These are phyloP conservation scores for Falco novaeseelandiae DNA, from an alignment of 2,797 vertebrate species.

Conservation along the genomic window DNA sequence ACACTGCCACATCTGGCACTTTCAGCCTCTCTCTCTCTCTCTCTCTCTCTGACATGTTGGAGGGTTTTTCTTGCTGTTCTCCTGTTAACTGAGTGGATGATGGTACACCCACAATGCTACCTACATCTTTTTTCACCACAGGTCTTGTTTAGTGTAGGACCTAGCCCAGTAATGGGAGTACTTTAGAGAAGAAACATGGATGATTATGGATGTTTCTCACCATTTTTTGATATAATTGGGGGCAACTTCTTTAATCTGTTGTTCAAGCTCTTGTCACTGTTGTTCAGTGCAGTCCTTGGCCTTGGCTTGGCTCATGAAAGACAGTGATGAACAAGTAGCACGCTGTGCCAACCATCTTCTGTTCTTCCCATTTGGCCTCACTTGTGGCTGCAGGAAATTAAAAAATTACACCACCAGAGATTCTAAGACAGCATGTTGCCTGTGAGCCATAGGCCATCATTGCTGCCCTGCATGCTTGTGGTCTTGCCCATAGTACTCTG, in stretches of 20 bases:
- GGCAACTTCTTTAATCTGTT: not conserved
- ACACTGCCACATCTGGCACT: not conserved
- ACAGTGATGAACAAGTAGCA: not conserved
- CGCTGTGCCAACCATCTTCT: not conserved
- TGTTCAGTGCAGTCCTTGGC: not conserved
- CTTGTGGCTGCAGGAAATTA: not conserved
- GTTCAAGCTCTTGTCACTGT: not conserved
- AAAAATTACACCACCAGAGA: not conserved
- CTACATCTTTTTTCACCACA: not conserved
- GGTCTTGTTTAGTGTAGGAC: not conserved
- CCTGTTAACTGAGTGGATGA: not conserved
- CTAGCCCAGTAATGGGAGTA: not conserved
- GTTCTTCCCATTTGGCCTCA: not conserved
- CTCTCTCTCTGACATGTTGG: not conserved
- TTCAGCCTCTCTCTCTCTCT: not conserved
- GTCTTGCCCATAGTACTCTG: not conserved
- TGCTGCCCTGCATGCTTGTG: not conserved
- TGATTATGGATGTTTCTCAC: not conserved
- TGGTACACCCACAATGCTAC: not conserved
- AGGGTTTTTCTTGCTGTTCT: not conserved
- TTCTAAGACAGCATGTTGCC: not conserved
- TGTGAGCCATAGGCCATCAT: not conserved
- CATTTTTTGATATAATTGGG: not conserved
- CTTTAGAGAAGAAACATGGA: not conserved
- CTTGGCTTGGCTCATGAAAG: not conserved